Conservation (phyloP, 2,113 vertebrate species). For the Speoplatyrhinus poulsoni region DNA sequence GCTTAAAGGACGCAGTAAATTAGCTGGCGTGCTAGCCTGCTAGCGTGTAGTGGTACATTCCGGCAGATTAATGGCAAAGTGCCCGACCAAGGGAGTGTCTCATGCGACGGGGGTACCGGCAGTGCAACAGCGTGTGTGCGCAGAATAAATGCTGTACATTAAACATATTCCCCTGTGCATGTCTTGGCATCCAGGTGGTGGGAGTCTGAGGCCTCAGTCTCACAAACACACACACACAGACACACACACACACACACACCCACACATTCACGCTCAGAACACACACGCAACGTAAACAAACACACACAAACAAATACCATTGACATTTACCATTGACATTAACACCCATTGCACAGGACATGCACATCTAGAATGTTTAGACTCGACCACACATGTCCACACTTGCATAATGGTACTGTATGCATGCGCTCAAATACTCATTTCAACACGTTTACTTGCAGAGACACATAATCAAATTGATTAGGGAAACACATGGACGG, state of each 20-base stretch:
- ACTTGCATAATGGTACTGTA: neutral
- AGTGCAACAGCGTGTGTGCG: slow-evolving; percentile 69
- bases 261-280: neutral
- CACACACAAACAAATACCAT: neutral
- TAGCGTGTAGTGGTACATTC: slow-evolving; percentile 38
- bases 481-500: no score
- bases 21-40: slow-evolving; percentile 41
- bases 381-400: neutral
- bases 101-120: slow-evolving; percentile 61
- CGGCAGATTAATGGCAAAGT: slow-evolving; percentile 62
- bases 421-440: no score
- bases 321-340: neutral
- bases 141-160: slow-evolving; percentile 74
- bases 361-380: neutral
- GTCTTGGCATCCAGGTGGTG: slow-evolving; percentile 64
- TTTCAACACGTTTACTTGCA: no score
- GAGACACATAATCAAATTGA: no score
- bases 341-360: neutral
- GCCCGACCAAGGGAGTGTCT: slow-evolving; percentile 68
- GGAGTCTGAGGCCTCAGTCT: slow-evolving; percentile 16
- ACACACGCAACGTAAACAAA: neutral
- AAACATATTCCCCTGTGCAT: slow-evolving; percentile 64
- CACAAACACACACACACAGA: slow-evolving; percentile 5
- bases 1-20: neutral
- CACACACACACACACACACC: slow-evolving; percentile 12